Conservation (phyloP, 2,797 vertebrate species). For the Thamnophis elegans region DNA sequence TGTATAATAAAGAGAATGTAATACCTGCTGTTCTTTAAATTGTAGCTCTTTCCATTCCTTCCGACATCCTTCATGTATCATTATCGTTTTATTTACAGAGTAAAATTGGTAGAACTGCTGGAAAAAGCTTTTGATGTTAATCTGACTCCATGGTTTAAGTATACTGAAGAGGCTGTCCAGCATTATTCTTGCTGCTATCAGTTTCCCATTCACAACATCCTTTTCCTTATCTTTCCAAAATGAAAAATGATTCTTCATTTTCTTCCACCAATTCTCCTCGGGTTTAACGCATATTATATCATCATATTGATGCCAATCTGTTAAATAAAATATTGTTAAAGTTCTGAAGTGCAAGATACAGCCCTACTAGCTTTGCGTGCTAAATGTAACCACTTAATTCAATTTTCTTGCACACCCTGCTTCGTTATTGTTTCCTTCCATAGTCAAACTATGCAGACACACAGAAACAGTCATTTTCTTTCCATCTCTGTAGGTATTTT, state of each 20-base stretch:
- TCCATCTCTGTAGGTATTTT: background rate
- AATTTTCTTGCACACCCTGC: background rate
- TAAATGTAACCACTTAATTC: background rate
- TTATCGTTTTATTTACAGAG: constrained; percentile 53
- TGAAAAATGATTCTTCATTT: accelerated
- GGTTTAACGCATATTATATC: constrained; percentile 82
- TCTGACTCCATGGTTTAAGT: constrained; percentile 62
- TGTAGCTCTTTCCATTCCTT: constrained; percentile 59
- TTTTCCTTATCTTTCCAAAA: background rate
- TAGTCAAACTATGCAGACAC: background rate
- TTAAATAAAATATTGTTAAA: background rate
- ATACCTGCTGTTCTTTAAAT: constrained; percentile 72
- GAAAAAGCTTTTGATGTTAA: constrained; percentile 77
- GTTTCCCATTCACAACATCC: constrained; percentile 72
- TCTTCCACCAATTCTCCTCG: accelerated
- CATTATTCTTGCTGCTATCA: constrained; percentile 79
- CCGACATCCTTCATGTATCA: constrained; percentile 50
- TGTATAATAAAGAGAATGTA: background rate
- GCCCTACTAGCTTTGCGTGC: background rate
- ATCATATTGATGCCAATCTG: constrained; percentile 95
- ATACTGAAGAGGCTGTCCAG: constrained; percentile 81
- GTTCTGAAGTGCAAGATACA: background rate
- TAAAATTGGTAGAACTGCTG: constrained; percentile 80
- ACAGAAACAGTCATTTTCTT: background rate
- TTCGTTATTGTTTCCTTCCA: background rate